A percentile compares a stretch with the other conserved stretches of the same genome.
Conservation (phyloP, 2,113 vertebrate species). For the Ictalurus punctatus region DNA sequence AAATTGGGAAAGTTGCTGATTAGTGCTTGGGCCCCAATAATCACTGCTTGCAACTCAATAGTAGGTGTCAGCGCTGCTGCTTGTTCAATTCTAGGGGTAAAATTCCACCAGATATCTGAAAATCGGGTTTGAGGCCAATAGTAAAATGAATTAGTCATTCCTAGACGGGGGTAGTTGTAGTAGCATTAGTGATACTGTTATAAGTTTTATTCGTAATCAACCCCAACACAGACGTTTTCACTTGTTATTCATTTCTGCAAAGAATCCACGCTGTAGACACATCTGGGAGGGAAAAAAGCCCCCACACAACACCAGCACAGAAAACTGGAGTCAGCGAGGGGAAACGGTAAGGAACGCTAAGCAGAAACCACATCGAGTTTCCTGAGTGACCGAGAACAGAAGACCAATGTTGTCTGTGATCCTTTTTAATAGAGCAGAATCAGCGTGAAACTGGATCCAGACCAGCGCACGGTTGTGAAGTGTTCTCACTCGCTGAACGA, state of each 20-base stretch:
- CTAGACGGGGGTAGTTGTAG: not conserved
- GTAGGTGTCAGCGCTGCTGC: not conserved
- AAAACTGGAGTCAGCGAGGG: not conserved
- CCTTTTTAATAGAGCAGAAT: not conserved
- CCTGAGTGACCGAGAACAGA: constrained; percentile 15
- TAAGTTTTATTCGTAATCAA: not conserved
- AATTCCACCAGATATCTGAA: not conserved
- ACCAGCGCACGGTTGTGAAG: not conserved
- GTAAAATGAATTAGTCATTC: not conserved
- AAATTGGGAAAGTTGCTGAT: not conserved
- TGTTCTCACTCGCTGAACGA: not conserved
- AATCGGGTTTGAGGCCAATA: not conserved
- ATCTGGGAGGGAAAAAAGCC: not conserved
- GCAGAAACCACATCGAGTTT: constrained; percentile 6
- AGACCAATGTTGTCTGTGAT: constrained; percentile 14
- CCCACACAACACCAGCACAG: not conserved
- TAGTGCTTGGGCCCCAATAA: not conserved
- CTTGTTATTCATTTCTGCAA: not conserved
- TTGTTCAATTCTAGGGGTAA: not conserved
- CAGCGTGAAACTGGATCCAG: not conserved
- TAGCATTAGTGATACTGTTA: not conserved
- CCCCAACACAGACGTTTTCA: not conserved
- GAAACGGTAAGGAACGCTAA: not conserved
- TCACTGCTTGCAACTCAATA: not conserved
- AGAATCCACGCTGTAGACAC: not conserved